Evolutionary conservation across 2,888 invertebrate genomes (phyloP), one percentile per base, ranked within the genome.

Genomic region (Ichneumoninae sp.): DNA sequence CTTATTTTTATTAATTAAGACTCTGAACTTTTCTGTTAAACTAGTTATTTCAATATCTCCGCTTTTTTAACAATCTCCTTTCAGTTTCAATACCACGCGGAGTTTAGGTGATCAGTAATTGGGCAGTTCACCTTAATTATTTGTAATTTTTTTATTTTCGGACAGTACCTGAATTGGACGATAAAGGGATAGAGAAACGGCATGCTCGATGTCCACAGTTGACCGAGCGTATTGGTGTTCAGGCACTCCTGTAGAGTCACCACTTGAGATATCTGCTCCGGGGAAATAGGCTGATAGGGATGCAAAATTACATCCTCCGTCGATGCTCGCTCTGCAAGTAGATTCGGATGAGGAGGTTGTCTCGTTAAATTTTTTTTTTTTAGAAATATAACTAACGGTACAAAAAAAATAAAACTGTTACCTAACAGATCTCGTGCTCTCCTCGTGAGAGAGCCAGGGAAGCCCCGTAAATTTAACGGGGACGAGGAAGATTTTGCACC

Each of bases 121-220:
- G 10, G 40, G 10, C 10, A 10, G 40, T 40, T 40, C 16, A 47
- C 13, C 13, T 47, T 4, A 47, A 13, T 44, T 16, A 16, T 47
- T 47, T 16, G 4, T 10, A 47, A 47, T 0, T 16, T 47, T 47
- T 47, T 16, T 3, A 16, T 16, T 47, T 47, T 47, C 16, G 44
- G 4, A 16, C 40, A 16, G 3, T 89, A 94, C 94, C 94, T 94
- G 91, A 95, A 95, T 87, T 95, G 94, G 1, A 95, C 94, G 70
- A 95, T 94, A 88, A 95, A 95, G 1, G 95, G 95, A 88, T 95
- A 94, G 1, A 95, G 92, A 86, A 95, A 95, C 1, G 95, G 95
- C 93, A 94, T 94, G 26, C 95, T 95, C 5, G 94, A 94, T 0
- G 94, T 94, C 95, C 95, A 95, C 54, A 95, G 91, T 83, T 94